A percentile compares a stretch with the other conserved stretches of the same genome.
phyloP scores from a whole-genome alignment of 2,113 vertebrate species.

The Hemiscyllium ocellatum region DNA sequence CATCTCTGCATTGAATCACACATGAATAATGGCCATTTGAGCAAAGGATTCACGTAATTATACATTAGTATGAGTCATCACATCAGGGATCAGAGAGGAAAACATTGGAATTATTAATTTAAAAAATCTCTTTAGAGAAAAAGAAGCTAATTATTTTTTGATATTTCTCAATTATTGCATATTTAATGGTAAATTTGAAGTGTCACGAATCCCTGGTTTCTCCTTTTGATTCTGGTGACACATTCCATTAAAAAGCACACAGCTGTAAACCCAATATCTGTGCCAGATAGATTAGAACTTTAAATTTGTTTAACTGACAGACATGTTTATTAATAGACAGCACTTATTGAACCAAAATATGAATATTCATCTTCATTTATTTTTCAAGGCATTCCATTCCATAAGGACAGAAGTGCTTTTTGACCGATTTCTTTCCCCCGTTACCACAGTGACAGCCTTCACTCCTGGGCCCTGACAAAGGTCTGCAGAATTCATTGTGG shows the following conservation, averaged over 20 bases:
- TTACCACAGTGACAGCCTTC: slow-evolving; percentile 95
- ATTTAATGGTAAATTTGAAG: slow-evolving; percentile 1
- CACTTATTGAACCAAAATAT: slow-evolving; percentile 90
- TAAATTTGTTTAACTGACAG: slow-evolving; percentile 79
- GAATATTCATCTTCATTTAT: slow-evolving; percentile 99
- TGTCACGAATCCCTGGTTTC: not conserved
- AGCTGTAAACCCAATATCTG: slow-evolving; percentile 15
- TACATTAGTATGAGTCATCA: not conserved
- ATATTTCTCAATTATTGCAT: slow-evolving; percentile 30
- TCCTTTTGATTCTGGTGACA: slow-evolving; percentile 20
- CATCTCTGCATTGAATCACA: not conserved
- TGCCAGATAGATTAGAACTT: slow-evolving; percentile 41
- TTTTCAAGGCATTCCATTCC: slow-evolving; percentile 96
- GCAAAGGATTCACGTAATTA: slow-evolving; percentile 3
- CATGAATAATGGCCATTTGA: not conserved
- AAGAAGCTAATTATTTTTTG: slow-evolving; percentile 7
- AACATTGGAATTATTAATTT: not conserved
- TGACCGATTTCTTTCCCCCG: slow-evolving; percentile 84
- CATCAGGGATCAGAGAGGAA: not conserved
- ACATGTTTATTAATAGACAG: slow-evolving; percentile 98
- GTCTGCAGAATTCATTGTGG: slow-evolving; percentile 85
- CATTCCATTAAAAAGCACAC: not conserved
- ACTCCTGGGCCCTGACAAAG: slow-evolving; percentile 97
- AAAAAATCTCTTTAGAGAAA: not conserved
- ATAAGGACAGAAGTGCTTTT: slow-evolving; percentile 73